These are phyloP conservation scores for Chloroceryle inda DNA, from an alignment of 2,797 vertebrate species.

Conservation along the genomic window DNA sequence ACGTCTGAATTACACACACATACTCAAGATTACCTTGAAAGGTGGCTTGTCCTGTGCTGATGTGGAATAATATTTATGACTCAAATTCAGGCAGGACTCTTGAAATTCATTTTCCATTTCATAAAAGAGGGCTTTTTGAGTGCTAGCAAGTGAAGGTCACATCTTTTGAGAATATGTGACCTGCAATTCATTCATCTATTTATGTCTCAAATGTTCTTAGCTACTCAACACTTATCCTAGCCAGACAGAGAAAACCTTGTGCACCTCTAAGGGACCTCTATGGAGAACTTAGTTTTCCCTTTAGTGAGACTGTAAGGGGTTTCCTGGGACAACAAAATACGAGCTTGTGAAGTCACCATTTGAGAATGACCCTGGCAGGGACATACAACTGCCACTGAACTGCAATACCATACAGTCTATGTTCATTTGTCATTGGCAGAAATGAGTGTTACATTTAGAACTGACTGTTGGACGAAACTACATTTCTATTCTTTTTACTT, in stretches of 20 bases:
- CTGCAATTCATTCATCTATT: background rate
- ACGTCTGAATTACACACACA: background rate
- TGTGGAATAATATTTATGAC: background rate
- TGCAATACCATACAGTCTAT: background rate
- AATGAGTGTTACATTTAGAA: background rate
- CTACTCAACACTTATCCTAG: background rate
- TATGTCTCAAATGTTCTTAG: background rate
- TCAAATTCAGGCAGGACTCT: background rate
- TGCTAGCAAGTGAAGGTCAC: background rate
- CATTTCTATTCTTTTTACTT: background rate
- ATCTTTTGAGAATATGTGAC: background rate
- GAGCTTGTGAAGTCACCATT: background rate
- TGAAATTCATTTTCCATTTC: background rate
- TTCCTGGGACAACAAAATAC: background rate
- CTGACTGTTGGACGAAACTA: background rate
- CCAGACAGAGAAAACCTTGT: background rate
- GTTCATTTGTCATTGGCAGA: background rate
- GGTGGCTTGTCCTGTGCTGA: background rate
- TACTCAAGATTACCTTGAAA: background rate
- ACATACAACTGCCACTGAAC: background rate
- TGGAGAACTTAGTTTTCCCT: background rate
- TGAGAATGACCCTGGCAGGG: background rate
- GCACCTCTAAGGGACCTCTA: background rate
- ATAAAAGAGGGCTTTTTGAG: background rate
- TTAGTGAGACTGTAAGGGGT: background rate